A percentile compares a stretch with the other conserved stretches of the same genome.
Evolutionary conservation across 2,113 vertebrate species (phyloP).

Genomic region (Tautogolabrus adspersus): DNA sequence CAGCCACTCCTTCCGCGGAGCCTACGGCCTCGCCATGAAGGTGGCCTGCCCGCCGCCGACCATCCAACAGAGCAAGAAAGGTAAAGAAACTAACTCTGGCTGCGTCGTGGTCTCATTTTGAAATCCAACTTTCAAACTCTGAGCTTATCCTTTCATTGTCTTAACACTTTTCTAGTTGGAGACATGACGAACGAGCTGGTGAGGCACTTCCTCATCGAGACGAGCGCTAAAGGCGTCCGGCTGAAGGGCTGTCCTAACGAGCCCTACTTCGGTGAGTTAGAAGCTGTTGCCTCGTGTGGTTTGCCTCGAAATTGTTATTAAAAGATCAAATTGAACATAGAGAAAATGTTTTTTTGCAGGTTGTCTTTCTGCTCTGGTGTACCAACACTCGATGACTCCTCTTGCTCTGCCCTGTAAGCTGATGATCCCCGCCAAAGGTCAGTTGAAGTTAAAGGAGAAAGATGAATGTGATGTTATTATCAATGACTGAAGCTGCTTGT

Average conservation of each 20-base stretch:
- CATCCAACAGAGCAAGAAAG: constrained; percentile 94
- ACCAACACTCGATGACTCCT: constrained; percentile 97
- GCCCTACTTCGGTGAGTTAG: constrained; percentile 92
- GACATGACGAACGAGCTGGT: constrained; percentile 94
- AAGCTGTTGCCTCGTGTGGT: no score
- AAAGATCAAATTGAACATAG: neutral
- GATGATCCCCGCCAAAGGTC: constrained; percentile 96
- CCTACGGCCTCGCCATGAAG: constrained; percentile 97
- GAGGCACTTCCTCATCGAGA: constrained; percentile 97
- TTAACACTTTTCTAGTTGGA: constrained; percentile 67
- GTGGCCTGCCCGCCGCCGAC: constrained; percentile 96
- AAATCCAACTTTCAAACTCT: no score
- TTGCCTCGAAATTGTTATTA: neutral
- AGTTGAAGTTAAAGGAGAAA: constrained; percentile 19
- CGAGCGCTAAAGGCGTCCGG: constrained; percentile 93
- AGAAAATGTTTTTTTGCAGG: constrained; percentile 76
- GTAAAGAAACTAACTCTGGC: constrained; percentile 68
- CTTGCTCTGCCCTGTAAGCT: constrained; percentile 96
- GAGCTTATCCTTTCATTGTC: no score
- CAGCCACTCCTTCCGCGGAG: constrained; percentile 97
- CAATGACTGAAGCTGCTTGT: neutral
- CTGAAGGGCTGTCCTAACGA: constrained; percentile 98
- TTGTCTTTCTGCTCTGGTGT: constrained; percentile 95
- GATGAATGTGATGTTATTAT: neutral
- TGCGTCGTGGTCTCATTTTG: no score